These are phyloP conservation scores for Phrixothrix hirtus DNA, from an alignment of 2,888 invertebrate genomes.

Conservation along the genomic window DNA sequence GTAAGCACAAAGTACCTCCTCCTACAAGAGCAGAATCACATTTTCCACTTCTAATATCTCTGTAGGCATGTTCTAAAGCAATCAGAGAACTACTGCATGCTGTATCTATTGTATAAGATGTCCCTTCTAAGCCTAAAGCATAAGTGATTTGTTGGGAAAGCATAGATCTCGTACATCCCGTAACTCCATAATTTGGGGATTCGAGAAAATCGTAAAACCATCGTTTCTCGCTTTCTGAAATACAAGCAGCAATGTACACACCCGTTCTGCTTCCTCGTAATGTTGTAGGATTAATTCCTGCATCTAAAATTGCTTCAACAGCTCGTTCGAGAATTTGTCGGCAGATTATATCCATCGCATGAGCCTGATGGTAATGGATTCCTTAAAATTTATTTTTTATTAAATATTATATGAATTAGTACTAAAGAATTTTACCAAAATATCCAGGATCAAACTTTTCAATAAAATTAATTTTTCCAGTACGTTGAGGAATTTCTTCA, in stretches of 20 bases:
- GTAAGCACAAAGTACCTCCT: conserved; percentile 82
- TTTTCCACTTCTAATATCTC: conserved; percentile 74
- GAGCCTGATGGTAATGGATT: conserved; percentile 70
- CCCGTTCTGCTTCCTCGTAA: conserved; percentile 76
- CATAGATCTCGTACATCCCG: conserved; percentile 80
- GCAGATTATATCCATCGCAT: conserved; percentile 62
- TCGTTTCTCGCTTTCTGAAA: conserved; percentile 75
- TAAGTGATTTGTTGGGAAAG: conserved; percentile 89
- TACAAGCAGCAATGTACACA: conserved; percentile 78
- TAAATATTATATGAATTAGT: too few relatives aligned
- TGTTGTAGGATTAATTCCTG: conserved; percentile 67
- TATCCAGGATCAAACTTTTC: conserved; percentile 61
- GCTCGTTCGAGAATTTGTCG: conserved; percentile 63
- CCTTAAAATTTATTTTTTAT: conserved; percentile 17
- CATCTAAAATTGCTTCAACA: conserved; percentile 64
- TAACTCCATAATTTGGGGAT: conserved; percentile 53
- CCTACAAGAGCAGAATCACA: conserved; percentile 91
- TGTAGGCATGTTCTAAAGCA: conserved; percentile 84
- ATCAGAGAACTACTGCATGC: conserved; percentile 94
- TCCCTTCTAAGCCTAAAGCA: conserved; percentile 86
- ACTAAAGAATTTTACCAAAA: conserved; percentile 52
- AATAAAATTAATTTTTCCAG: conserved; percentile 66
- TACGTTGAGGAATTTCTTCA: conserved; percentile 62
- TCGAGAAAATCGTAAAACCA: conserved; percentile 60
- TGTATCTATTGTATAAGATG: conserved; percentile 86